Percentiles rank a stretch among this genome's conserved stretches.
These are phyloP conservation scores for Myopa tessellatipennis DNA, from an alignment of 2,888 invertebrate genomes.

Conservation along the genomic window DNA sequence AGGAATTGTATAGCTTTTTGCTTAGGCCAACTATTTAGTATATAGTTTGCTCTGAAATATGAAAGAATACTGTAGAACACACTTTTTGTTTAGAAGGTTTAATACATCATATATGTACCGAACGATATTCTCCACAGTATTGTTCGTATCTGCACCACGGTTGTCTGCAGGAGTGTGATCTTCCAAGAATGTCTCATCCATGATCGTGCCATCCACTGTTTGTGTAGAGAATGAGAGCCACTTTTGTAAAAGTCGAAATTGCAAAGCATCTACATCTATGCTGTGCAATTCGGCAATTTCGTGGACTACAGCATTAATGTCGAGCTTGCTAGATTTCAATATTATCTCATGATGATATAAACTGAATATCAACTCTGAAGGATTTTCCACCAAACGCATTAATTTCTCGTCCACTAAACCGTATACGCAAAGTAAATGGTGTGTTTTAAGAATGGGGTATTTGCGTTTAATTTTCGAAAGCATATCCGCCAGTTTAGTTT, in stretches of 20 bases:
- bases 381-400: constrained; percentile 63
- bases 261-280: constrained; percentile 60
- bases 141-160: constrained; percentile 47
- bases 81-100: no score
- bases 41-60: constrained; percentile 62
- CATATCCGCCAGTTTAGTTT: constrained; percentile 59
- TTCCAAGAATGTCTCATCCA: constrained; percentile 67
- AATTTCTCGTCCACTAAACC: constrained; percentile 64
- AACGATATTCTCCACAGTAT: constrained; percentile 61
- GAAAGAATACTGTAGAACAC: constrained; percentile 10
- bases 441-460: constrained; percentile 66
- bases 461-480: constrained; percentile 64
- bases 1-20: constrained; percentile 62
- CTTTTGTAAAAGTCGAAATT: constrained; percentile 63
- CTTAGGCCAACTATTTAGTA: constrained; percentile 65
- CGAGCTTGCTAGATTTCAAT: constrained; percentile 61
- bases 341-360: constrained; percentile 65
- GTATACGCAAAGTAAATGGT: constrained; percentile 65
- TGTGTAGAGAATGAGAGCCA: constrained; percentile 64
- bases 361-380: constrained; percentile 61
- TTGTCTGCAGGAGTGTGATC: constrained; percentile 56
- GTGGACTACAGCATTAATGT: constrained; percentile 63
- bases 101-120: constrained; percentile 46
- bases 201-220: constrained; percentile 54
- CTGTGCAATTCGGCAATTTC: constrained; percentile 63